Conservation (phyloP, 2,888 invertebrate genomes). For the Tachystola acroxantha region DNA sequence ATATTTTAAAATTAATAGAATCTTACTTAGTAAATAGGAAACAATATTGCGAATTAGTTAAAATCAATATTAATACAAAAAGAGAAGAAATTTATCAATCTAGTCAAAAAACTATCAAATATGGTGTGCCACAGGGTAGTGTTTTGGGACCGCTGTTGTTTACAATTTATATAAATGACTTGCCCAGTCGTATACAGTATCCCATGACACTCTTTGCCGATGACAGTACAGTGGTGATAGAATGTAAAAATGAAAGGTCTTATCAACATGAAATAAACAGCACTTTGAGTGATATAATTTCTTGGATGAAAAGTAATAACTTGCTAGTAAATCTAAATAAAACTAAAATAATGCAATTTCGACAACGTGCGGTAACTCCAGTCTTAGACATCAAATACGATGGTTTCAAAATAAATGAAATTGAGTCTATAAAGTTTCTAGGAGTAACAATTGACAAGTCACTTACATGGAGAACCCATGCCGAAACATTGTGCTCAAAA, state of each 20-base stretch:
- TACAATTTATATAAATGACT: background rate
- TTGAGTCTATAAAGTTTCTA: conserved; percentile 6
- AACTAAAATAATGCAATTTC: conserved; percentile 4
- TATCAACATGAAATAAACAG: background rate
- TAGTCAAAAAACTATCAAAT: too few relatives aligned
- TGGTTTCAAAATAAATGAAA: conserved; percentile 4
- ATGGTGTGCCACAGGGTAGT: conserved; percentile 5
- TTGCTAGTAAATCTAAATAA: conserved; percentile 10
- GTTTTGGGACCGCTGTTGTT: conserved; percentile 2
- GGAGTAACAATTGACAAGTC: conserved; percentile 7
- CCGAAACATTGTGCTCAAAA: background rate
- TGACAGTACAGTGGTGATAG: background rate
- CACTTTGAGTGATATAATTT: conserved; percentile 2
- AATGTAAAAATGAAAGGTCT: background rate
- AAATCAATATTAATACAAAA: background rate
- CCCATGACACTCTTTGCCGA: background rate
- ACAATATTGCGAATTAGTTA: background rate
- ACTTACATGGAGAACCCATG: conserved; percentile 8
- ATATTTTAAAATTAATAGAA: background rate
- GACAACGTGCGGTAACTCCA: background rate
- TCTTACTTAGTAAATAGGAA: background rate
- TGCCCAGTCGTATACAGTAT: background rate
- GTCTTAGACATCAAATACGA: conserved; percentile 3
- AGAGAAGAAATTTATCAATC: background rate
- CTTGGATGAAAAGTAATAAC: conserved; percentile 11